These are phyloP conservation scores for Ditula angustiorana DNA, from an alignment of 2,888 invertebrate genomes.

Conservation along the genomic window DNA sequence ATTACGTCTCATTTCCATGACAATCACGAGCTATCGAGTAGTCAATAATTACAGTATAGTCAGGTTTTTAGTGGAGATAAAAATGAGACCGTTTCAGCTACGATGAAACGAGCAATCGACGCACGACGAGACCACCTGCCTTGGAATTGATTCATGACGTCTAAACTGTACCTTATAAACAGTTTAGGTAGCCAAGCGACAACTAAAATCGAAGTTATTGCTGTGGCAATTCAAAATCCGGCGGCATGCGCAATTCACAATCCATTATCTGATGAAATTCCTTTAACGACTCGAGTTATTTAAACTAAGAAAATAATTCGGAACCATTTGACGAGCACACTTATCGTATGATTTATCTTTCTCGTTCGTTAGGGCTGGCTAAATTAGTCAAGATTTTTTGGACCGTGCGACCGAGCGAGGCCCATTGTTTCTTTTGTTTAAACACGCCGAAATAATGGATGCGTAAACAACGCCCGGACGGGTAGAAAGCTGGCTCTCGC, in stretches of 20 bases:
- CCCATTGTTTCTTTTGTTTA: conserved; percentile 35
- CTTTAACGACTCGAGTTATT: conserved; percentile 5
- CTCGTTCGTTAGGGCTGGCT: conserved; percentile 35
- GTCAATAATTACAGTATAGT: conserved; percentile 17
- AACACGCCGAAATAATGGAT: conserved; percentile 28
- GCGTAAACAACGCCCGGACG: conserved; percentile 7
- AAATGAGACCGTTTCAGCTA: conserved; percentile 25
- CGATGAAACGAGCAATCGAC: conserved; percentile 14
- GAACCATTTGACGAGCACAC: conserved; percentile 15
- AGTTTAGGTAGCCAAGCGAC: neutral
- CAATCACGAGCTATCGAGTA: conserved; percentile 16
- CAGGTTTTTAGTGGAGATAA: conserved; percentile 26
- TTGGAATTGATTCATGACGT: too few species aligned
- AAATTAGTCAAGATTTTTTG: conserved; percentile 25
- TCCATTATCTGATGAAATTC: neutral
- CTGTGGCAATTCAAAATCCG: neutral
- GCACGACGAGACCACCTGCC: conserved; percentile 31
- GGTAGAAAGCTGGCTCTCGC: conserved; percentile 30
- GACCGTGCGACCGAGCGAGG: conserved; percentile 30
- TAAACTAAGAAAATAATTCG: conserved; percentile 12
- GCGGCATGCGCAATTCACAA: neutral
- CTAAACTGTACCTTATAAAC: too few species aligned
- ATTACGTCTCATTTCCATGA: conserved; percentile 31
- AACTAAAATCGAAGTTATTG: neutral
- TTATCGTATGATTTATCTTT: conserved; percentile 36